Base-by-base conservation (phyloP, 2,113 vertebrate genomes). In the Coptodon rendalli region DNA sequence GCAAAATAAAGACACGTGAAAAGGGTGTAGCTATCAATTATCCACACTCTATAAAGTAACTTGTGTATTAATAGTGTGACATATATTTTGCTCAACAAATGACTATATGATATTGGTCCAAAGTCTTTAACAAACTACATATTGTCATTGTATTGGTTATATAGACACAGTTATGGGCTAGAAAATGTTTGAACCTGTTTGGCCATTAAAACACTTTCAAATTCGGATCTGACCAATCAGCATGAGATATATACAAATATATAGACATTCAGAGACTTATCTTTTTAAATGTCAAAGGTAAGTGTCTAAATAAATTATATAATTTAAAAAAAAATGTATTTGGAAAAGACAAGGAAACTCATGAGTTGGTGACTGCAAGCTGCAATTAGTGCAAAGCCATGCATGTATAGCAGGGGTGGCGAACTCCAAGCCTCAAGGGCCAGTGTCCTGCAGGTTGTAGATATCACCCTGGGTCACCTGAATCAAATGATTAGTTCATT, bases 281-380 rank as follows among this genome's bases (percentile, higher is more conserved):
- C 36, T 68, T 68, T 68, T 22, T 22, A 68, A 68, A 68, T 40
- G 4, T 24, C n/a, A 38, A 40, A 40, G 36, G n/a, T 68, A 8
- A 14, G 63, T 68, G 10, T 40, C 11, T 68, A n/a, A 38, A 66
- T 38, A 66, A 38, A 36, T 38, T 66, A 66, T 66, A 66, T 22
- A n/a, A 12, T 36, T 66, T 0, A 0, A 1, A 34, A 13, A 61
- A 1, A 66, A n/a, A 7, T 0, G n/a, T 3, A 5, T 68, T 68
- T 68, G 34, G 6, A 66, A 14, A 22, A 2, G 34, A 13, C 34
- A 38, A 66, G 34, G 19, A 68, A 22, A 38, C 11, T 8, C 34
- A 22, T 68, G 63, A 68, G 63, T 68, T 68, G 34, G 34, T 68
- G 19, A 13, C 19, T 68, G 19, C 34, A 68, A 68, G 63, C 34